A percentile compares a stretch with the other conserved stretches of the same genome.
These are phyloP conservation scores for Panthera uncia DNA, from an alignment of 2,113 vertebrate genomes.

Conservation along the genomic window DNA sequence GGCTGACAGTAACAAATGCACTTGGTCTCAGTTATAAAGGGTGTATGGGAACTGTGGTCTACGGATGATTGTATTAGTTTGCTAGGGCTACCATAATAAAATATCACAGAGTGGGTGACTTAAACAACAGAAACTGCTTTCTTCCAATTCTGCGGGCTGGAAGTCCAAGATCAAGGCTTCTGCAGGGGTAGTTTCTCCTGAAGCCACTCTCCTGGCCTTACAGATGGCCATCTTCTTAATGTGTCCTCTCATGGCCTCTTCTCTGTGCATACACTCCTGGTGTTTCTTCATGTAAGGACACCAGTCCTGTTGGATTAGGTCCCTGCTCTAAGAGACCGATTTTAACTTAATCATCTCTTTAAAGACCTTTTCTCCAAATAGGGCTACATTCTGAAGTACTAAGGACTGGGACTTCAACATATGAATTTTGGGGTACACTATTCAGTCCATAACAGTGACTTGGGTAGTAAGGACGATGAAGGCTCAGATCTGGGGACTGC, in stretches of 20 bases:
- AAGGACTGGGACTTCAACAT: background rate
- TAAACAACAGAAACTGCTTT: background rate
- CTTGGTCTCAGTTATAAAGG: background rate
- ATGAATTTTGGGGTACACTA: background rate
- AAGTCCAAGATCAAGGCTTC: background rate
- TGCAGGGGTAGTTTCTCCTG: background rate
- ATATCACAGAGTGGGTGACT: background rate
- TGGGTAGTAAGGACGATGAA: background rate
- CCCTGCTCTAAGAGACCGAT: background rate
- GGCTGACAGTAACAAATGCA: too few species aligned
- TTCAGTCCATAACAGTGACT: background rate
- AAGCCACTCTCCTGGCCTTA: background rate
- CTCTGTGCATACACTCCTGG: fast-evolving
- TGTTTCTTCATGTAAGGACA: background rate
- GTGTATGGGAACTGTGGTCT: background rate
- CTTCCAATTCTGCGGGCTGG: background rate
- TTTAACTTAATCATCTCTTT: background rate
- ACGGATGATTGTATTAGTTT: background rate
- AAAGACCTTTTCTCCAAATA: background rate
- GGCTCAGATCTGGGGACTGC: background rate
- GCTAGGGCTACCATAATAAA: background rate
- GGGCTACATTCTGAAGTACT: background rate
- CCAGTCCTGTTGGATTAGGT: background rate
- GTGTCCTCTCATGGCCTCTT: background rate
- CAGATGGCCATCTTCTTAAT: background rate